Conservation (phyloP, 2,888 invertebrate species). For the Oegoconia quadripuncta region DNA sequence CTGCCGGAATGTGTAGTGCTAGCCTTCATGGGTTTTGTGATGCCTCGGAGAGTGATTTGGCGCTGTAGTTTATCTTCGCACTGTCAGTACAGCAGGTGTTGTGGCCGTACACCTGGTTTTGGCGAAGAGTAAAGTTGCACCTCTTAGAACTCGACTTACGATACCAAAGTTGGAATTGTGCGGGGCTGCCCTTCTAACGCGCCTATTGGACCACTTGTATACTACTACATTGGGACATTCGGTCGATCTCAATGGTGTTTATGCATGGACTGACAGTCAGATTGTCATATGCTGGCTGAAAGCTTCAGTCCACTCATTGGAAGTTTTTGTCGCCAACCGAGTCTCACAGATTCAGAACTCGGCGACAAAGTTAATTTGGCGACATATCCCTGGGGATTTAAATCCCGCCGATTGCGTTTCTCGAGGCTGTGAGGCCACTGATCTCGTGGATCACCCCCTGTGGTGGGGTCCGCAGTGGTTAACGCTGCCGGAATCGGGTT, state of each 20-base stretch:
- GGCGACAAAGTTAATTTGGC: conserved; percentile 15
- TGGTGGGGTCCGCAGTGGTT: conserved; percentile 25
- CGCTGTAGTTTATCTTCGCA: too few species aligned
- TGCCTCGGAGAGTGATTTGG: conserved; percentile 6
- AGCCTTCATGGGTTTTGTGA: too few species aligned
- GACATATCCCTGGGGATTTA: conserved; percentile 19
- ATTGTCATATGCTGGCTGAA: conserved; percentile 24
- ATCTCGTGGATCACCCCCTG: conserved; percentile 10
- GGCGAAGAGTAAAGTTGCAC: conserved; percentile 12
- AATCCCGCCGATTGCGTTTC: conserved; percentile 26
- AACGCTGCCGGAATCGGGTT: not conserved
- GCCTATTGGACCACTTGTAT: too few species aligned
- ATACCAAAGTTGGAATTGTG: too few species aligned
- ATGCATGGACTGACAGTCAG: conserved; percentile 10
- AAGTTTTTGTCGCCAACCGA: conserved; percentile 23
- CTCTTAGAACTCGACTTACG: not conserved
- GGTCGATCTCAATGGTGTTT: not conserved
- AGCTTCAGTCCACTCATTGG: conserved; percentile 10
- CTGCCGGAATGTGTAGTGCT: too few species aligned
- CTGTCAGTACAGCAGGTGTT: too few species aligned
- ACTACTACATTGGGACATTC: too few species aligned
- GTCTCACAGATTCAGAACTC: conserved; percentile 21
- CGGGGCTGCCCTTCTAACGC: too few species aligned
- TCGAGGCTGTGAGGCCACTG: conserved; percentile 18
- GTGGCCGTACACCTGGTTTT: too few species aligned